phyloP scores from a whole-genome alignment of 1,140 invertebrate species.

The Aphaenogaster rudis region DNA sequence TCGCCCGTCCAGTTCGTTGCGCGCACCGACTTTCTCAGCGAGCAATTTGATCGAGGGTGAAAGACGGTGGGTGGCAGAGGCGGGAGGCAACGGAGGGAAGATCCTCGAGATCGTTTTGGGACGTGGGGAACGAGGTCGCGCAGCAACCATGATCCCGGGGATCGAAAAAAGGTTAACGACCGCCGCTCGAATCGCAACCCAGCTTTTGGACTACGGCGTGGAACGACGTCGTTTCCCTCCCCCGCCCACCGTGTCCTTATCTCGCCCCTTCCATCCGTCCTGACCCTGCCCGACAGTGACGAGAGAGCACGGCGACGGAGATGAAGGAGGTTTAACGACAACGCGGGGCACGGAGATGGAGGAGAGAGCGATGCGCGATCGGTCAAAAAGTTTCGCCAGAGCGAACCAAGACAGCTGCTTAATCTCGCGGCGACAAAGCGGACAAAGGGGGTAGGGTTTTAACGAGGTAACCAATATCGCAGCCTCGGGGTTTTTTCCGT shows the following conservation, averaged over 20 bases:
- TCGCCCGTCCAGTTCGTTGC: slow-evolving; percentile 44
- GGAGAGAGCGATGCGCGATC: slow-evolving; percentile 35
- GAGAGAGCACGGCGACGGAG: slow-evolving; percentile 41
- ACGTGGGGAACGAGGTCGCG: slow-evolving; percentile 56
- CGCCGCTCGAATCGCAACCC: slow-evolving; percentile 60
- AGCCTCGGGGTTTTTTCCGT: neutral
- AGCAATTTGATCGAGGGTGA: slow-evolving; percentile 54
- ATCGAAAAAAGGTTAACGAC: slow-evolving; percentile 67
- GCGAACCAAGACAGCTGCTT: slow-evolving; percentile 50
- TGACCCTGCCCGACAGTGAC: slow-evolving; percentile 46
- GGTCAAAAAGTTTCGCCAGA: slow-evolving; percentile 56
- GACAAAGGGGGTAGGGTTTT: slow-evolving; percentile 29
- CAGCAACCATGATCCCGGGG: slow-evolving; percentile 55
- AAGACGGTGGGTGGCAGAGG: neutral
- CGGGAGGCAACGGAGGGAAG: slow-evolving; percentile 24
- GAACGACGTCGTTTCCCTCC: slow-evolving; percentile 46
- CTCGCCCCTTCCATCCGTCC: slow-evolving; percentile 52
- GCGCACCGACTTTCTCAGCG: slow-evolving; percentile 36
- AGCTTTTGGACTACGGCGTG: slow-evolving; percentile 51
- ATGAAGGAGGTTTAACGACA: slow-evolving; percentile 53
- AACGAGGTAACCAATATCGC: slow-evolving; percentile 43
- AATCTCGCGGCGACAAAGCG: slow-evolving; percentile 54
- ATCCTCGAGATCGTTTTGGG: slow-evolving; percentile 45
- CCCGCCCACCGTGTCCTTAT: slow-evolving; percentile 25
- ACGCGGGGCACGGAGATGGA: neutral